These are phyloP conservation scores for Dinoponera quadriceps DNA, from an alignment of 1,140 invertebrate species.

Conservation along the genomic window DNA sequence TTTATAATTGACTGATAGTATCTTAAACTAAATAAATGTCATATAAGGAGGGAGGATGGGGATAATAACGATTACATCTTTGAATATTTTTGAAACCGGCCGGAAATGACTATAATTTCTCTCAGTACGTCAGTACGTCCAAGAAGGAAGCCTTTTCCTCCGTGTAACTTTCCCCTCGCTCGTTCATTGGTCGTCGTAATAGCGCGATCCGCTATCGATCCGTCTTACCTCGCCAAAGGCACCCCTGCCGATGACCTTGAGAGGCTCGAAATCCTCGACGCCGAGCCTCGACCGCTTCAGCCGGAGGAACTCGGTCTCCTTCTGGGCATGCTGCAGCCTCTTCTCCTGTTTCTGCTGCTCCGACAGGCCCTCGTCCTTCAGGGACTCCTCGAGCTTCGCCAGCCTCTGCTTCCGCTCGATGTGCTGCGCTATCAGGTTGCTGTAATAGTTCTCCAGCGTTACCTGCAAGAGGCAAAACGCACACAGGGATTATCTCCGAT, in stretches of 20 bases:
- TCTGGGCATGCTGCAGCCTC: slow-evolving; percentile 97
- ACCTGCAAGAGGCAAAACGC: slow-evolving; percentile 83
- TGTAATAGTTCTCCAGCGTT: slow-evolving; percentile 99
- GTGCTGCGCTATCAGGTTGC: slow-evolving; percentile 98
- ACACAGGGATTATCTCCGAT: slow-evolving; percentile 14
- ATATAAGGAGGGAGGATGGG: too few species aligned
- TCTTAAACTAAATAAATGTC: too few species aligned
- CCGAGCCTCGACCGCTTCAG: slow-evolving; percentile 98
- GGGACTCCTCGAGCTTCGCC: slow-evolving; percentile 96
- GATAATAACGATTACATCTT: too few species aligned
- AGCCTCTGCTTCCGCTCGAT: slow-evolving; percentile 98
- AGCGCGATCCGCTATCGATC: neutral
- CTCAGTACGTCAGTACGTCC: too few species aligned
- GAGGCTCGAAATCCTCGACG: slow-evolving; percentile 99
- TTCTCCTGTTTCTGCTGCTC: slow-evolving; percentile 95
- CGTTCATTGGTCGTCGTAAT: neutral
- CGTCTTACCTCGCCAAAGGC: slow-evolving; percentile 96
- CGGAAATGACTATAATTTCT: too few species aligned
- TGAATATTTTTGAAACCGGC: too few species aligned
- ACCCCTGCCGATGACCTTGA: slow-evolving; percentile 98
- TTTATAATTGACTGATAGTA: too few species aligned
- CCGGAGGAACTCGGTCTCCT: slow-evolving; percentile 99
- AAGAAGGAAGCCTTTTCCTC: too few species aligned
- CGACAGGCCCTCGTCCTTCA: slow-evolving; percentile 96
- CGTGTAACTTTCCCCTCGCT: neutral